Percentiles rank a stretch among this genome's conserved stretches.
phyloP scores from a whole-genome alignment of 2,113 vertebrate genomes.

The Aleadryas rufinucha region DNA sequence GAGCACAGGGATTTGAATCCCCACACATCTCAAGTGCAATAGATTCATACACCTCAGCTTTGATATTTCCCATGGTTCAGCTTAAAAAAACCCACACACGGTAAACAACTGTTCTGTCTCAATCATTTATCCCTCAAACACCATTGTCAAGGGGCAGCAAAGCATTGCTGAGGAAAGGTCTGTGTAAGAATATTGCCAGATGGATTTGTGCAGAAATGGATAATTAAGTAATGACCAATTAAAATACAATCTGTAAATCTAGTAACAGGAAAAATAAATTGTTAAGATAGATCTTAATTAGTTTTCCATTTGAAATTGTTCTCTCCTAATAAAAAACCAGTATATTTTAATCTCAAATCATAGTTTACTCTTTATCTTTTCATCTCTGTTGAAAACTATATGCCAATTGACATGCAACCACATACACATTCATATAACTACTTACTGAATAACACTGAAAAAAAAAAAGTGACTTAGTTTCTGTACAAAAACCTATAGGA shows the following conservation, averaged over 20 bases:
- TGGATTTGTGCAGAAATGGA: constrained; percentile 34
- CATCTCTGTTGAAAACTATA: not conserved
- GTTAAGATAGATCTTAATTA: constrained; percentile 43
- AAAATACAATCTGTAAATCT: constrained; percentile 34
- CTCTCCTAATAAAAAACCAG: not conserved
- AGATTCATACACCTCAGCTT: not conserved
- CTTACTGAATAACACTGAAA: constrained; percentile 12
- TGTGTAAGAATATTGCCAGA: constrained; percentile 29
- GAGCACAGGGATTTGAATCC: not conserved
- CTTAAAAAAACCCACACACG: not conserved
- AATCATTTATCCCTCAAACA: constrained; percentile 8
- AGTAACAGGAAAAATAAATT: not conserved
- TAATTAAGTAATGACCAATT: constrained; percentile 65
- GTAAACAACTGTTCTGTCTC: not conserved
- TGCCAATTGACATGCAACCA: not conserved
- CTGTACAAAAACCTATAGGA: constrained; percentile 17
- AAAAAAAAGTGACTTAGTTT: not conserved
- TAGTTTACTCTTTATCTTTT: constrained; percentile 38
- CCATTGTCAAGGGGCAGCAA: not conserved
- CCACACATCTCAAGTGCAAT: not conserved
- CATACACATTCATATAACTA: not conserved
- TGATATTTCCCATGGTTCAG: constrained; percentile 21
- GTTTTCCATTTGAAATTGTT: constrained; percentile 58
- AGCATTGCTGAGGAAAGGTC: constrained; percentile 7
- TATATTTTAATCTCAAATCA: not conserved